Conservation (phyloP, 2,797 vertebrate species). For the Siniperca undulata region DNA sequence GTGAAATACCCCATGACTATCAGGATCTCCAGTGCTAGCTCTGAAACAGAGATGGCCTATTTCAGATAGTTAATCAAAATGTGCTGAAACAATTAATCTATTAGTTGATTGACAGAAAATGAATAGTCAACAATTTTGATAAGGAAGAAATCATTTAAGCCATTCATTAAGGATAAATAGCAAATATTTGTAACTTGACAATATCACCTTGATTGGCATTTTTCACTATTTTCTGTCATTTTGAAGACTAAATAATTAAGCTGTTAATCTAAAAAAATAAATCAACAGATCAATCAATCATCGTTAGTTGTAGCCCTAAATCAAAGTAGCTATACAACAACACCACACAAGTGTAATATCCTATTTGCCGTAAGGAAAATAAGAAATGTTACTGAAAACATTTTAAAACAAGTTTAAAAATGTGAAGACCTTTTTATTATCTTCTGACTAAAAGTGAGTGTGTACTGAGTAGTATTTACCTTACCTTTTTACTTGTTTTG, state of each 20-base stretch:
- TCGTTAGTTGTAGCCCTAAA: neutral
- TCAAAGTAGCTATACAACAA: neutral
- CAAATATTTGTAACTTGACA: neutral
- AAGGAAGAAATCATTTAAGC: too few relatives aligned
- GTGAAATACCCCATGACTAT: too few relatives aligned
- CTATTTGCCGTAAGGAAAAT: neutral
- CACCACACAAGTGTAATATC: too few relatives aligned
- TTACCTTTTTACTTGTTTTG: neutral
- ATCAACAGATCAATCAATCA: neutral
- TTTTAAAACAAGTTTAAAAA: neutral
- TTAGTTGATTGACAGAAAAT: too few relatives aligned
- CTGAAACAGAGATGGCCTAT: too few relatives aligned
- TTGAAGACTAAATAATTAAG: neutral
- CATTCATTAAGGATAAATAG: neutral
- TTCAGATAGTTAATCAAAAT: too few relatives aligned
- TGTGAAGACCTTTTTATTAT: neutral
- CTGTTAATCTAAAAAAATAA: neutral
- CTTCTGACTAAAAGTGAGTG: neutral
- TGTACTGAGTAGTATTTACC: neutral
- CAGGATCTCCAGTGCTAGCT: too few relatives aligned
- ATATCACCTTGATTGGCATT: too few relatives aligned
- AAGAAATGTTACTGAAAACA: neutral
- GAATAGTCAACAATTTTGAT: too few relatives aligned
- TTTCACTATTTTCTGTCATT: neutral
- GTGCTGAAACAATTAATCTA: too few relatives aligned